phyloP scores from a whole-genome alignment of 2,113 vertebrate genomes.

The Hemicordylus capensis region DNA sequence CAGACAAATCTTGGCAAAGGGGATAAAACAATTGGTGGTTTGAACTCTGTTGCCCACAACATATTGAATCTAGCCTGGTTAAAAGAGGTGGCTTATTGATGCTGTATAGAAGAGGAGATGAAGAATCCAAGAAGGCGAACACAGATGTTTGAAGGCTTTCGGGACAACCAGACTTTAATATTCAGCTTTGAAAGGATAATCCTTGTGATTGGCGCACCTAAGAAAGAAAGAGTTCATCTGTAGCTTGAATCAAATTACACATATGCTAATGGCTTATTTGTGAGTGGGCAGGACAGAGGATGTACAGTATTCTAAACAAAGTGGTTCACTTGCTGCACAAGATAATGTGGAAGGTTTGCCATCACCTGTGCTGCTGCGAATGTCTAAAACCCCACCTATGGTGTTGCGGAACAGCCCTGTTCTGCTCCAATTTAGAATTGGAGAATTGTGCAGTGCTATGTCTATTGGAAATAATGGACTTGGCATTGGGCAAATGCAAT shows the following conservation, averaged over 20 bases:
- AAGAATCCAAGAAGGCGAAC: constrained; percentile 32
- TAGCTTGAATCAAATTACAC: background rate
- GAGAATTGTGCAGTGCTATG: too few relatives aligned
- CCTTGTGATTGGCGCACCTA: constrained; percentile 65
- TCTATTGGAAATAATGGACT: too few relatives aligned
- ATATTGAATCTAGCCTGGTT: background rate
- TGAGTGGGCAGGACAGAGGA: background rate
- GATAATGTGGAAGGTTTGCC: too few relatives aligned
- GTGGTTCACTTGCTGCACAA: too few relatives aligned
- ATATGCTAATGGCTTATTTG: background rate
- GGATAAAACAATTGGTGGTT: background rate
- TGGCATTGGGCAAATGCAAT: too few relatives aligned
- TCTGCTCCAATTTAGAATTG: too few relatives aligned
- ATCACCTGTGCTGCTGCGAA: too few relatives aligned
- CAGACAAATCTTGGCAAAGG: constrained; percentile 36
- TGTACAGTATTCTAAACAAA: too few relatives aligned
- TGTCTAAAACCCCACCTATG: too few relatives aligned
- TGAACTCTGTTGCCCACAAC: background rate
- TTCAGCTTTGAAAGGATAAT: constrained; percentile 69
- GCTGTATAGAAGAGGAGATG: background rate
- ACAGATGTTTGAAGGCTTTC: constrained; percentile 16
- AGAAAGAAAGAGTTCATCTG: constrained; percentile 16
- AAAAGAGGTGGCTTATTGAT: background rate
- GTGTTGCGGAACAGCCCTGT: too few relatives aligned
- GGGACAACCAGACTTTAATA: constrained; percentile 56